Base-by-base conservation (phyloP, 2,888 invertebrate genomes). In the Synanthedon vespiformis region DNA sequence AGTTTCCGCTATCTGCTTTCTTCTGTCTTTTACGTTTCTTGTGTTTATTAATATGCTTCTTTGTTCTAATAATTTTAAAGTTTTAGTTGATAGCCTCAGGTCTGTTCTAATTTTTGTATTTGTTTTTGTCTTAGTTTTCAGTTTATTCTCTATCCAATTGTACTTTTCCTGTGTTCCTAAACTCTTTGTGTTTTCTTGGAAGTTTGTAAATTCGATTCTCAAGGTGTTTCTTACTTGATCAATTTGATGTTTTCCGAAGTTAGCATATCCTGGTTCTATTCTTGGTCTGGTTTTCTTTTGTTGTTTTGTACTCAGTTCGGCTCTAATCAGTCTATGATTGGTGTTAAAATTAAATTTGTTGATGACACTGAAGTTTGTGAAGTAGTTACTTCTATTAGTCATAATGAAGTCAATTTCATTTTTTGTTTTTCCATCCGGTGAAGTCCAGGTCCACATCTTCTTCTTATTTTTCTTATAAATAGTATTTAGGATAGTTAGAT, bases 271-370 rank as follows among this genome's bases (percentile, higher is more conserved):
- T 48, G 48, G n/a, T 10, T 48, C 14, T 48, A 13, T n/a, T 48
- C 48, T 62, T 55, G 62, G 60, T 60, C 63, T 64, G 11, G 57
- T 49, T 2, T 59, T 60, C 51, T 51, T 63, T 56, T 58, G 60
- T 57, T 56, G 56, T 0, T 1, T 53, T 56, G 52, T 34, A 27
- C 2, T 52, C 3, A 65, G 41, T 58, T 63, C 61, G 1, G 63
- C 56, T 60, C 65, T 55, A 5, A 68, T 41, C 27, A 57, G 47
- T 50, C 53, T 16, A 40, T 57, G 56, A 40, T 58, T 51, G 14
- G 55, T 54, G 10, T 54, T 53, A 12, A 54, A 56, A 14, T 54
- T 54, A 6, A 53, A 41, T 12, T 52, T 40, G 27, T 51, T 54
- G 12, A 57, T 49, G 6, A 48, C 27, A 14, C 13, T 16, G 4